These are phyloP conservation scores for Conomelus anceps DNA, from an alignment of 2,888 invertebrate genomes.

Conservation along the genomic window DNA sequence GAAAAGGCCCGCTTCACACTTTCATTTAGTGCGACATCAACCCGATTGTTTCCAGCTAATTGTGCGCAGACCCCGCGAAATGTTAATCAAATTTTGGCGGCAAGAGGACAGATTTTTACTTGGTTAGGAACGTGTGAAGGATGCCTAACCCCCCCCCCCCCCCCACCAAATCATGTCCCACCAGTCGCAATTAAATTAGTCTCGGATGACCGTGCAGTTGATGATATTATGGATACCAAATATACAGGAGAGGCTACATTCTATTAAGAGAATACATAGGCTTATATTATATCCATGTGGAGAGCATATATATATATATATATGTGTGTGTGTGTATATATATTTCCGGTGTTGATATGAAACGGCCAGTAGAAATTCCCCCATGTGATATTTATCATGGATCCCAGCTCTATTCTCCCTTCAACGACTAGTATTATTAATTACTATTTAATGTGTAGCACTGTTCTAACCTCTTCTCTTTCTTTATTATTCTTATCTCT, in stretches of 20 bases:
- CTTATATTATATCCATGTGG: too few species aligned
- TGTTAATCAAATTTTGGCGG: background rate
- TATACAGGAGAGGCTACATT: too few species aligned
- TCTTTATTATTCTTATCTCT: background rate
- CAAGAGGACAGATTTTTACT: background rate
- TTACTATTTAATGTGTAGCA: background rate
- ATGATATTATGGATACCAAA: too few species aligned
- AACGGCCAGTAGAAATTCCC: background rate
- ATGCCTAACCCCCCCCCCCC: too few species aligned
- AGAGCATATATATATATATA: too few species aligned
- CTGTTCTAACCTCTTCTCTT: background rate
- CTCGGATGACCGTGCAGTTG: background rate
- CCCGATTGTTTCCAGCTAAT: background rate
- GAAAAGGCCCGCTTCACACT: too few species aligned
- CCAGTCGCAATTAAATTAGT: background rate
- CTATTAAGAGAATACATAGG: too few species aligned
- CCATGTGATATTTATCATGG: background rate
- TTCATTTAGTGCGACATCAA: too few species aligned
- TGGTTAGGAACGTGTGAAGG: background rate
- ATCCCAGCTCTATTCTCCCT: background rate
- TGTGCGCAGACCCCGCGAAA: background rate
- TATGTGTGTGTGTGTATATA: background rate
- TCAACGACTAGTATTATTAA: background rate
- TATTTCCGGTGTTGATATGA: background rate
- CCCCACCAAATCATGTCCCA: too few species aligned